Conservation (phyloP, 2,113 vertebrate species). For the Pteruthius melanotis region DNA sequence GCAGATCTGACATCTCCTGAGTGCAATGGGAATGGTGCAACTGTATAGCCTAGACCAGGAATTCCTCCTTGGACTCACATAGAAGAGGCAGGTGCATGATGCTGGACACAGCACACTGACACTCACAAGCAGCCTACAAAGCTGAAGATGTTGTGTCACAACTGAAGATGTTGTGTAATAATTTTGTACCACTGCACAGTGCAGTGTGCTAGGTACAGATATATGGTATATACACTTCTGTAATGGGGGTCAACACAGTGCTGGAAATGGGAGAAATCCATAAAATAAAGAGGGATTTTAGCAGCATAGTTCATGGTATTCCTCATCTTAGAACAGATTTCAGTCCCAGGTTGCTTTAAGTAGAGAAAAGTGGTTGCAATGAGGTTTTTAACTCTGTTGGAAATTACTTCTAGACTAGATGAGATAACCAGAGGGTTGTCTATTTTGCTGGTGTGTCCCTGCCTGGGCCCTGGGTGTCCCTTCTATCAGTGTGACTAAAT, state of each 20-base stretch:
- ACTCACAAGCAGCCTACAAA: background rate
- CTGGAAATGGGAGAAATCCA: background rate
- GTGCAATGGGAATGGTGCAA: accelerated
- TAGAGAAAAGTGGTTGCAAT: background rate
- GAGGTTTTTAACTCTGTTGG: background rate
- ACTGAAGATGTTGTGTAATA: background rate
- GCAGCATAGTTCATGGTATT: background rate
- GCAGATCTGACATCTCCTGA: background rate
- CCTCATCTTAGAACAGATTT: background rate
- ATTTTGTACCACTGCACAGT: background rate
- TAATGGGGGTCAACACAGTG: background rate
- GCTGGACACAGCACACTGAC: background rate
- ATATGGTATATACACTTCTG: accelerated
- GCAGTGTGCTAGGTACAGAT: background rate
- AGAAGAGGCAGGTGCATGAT: accelerated
- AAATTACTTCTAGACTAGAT: background rate
- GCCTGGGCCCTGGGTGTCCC: background rate
- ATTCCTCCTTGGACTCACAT: background rate
- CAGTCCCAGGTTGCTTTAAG: background rate
- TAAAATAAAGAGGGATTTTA: background rate
- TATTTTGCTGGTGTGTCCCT: background rate
- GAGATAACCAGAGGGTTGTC: background rate
- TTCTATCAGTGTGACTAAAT: background rate
- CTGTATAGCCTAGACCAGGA: accelerated
- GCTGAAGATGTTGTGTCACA: background rate